A percentile compares a stretch with the other conserved stretches of the same genome.
These are phyloP conservation scores for Moxostoma hubbsi DNA, from an alignment of 2,797 vertebrate genomes.

Conservation along the genomic window DNA sequence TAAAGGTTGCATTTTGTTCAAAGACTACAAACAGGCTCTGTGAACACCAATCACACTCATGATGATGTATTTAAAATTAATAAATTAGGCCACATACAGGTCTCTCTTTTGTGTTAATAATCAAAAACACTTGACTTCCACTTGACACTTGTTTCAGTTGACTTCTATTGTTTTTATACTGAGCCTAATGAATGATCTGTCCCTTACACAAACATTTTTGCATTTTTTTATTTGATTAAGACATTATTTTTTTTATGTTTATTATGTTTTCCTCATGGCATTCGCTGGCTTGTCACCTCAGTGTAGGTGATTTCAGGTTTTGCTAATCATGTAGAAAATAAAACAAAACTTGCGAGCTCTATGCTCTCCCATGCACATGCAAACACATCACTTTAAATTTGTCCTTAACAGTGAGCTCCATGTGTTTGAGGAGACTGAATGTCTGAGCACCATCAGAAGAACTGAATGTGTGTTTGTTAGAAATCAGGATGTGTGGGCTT, in stretches of 20 bases:
- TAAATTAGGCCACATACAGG: background rate
- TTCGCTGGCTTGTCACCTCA: no score
- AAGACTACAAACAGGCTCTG: background rate
- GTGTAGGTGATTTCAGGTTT: no score
- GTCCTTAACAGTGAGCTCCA: conserved; percentile 1
- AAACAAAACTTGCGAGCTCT: no score
- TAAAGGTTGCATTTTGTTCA: background rate
- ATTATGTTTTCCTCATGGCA: no score
- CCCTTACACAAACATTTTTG: no score
- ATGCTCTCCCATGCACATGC: background rate
- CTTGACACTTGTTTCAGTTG: no score
- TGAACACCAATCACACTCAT: background rate
- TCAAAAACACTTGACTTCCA: background rate
- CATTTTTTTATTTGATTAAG: no score
- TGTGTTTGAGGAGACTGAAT: conserved; percentile 33
- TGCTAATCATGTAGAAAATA: no score
- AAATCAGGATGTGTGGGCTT: conserved; percentile 18
- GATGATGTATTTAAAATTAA: background rate
- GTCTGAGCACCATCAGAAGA: conserved; percentile 11
- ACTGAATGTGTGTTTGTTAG: conserved; percentile 10
- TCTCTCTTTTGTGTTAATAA: background rate
- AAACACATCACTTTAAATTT: background rate
- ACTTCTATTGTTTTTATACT: no score
- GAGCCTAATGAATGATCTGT: no score
- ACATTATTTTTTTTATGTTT: no score